A percentile compares a stretch with the other conserved stretches of the same genome.
These are phyloP conservation scores for Sebastes hubbsi DNA, from an alignment of 2,797 vertebrate genomes.

Conservation along the genomic window DNA sequence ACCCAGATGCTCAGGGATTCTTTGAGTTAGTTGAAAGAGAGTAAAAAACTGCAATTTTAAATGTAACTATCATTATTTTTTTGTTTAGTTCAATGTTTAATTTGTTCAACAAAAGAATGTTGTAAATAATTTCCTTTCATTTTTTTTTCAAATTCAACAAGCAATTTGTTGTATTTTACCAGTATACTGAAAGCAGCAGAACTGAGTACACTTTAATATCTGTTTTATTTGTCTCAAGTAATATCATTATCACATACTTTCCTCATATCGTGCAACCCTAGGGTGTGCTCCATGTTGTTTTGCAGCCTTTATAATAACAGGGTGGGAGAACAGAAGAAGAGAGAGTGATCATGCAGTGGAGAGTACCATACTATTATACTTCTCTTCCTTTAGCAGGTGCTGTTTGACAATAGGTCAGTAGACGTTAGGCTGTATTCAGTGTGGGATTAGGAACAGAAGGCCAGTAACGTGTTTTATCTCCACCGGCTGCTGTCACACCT, in stretches of 20 bases:
- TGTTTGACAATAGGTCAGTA: conserved; percentile 57
- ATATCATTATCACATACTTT: not conserved
- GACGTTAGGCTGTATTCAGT: conserved; percentile 55
- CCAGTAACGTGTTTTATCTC: conserved; percentile 69
- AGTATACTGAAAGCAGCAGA: not conserved
- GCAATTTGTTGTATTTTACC: not conserved
- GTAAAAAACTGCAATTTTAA: not conserved
- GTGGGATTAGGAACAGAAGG: conserved; percentile 68
- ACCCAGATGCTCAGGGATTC: not conserved
- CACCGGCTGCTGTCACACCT: conserved; percentile 62
- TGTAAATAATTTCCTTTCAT: not conserved
- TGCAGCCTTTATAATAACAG: conserved; percentile 47
- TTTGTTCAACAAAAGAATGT: not conserved
- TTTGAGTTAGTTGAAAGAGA: not conserved
- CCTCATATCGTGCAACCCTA: not conserved
- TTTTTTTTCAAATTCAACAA: not conserved
- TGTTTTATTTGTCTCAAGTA: too few species aligned
- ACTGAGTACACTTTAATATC: too few species aligned
- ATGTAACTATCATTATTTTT: not conserved
- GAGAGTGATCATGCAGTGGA: conserved; percentile 43
- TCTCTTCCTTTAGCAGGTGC: conserved; percentile 43
- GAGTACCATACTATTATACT: conserved; percentile 51
- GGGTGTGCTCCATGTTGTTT: conserved; percentile 24
- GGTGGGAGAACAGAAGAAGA: conserved; percentile 33
- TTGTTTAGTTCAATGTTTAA: not conserved